Percentiles rank a stretch among this genome's conserved stretches.
Evolutionary conservation across 2,797 vertebrate species (phyloP).

Genomic region (Sebastes steindachneri): DNA sequence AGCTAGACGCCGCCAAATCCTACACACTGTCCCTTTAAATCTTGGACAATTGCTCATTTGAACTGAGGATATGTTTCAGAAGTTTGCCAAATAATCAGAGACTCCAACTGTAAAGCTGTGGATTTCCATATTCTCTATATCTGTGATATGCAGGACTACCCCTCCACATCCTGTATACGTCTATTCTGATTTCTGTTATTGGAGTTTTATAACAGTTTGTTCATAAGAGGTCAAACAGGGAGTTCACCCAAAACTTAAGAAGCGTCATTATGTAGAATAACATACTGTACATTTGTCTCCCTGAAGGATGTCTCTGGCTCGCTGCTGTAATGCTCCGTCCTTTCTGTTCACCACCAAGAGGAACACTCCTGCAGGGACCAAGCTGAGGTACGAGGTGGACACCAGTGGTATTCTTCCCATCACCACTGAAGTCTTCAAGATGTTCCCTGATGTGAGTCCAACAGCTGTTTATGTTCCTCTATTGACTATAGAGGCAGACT

Average conservation of each 20-base stretch:
- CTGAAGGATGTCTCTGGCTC: conserved; percentile 87
- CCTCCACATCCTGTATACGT: background rate
- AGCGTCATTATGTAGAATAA: no score
- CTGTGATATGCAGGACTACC: background rate
- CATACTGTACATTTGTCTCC: conserved; percentile 1
- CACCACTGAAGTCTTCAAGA: conserved; percentile 93
- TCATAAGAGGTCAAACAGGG: no score
- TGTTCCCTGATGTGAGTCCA: conserved; percentile 94
- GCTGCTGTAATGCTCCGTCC: conserved; percentile 96
- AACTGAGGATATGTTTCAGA: no score
- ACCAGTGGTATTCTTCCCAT: conserved; percentile 94
- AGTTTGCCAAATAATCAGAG: no score
- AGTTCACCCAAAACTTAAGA: no score
- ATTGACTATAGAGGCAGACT: background rate
- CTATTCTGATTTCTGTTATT: background rate
- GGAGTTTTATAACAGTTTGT: background rate
- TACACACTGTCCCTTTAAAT: no score
- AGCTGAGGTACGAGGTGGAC: conserved; percentile 97
- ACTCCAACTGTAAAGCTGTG: background rate
- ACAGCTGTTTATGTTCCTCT: background rate
- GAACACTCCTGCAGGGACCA: conserved; percentile 94
- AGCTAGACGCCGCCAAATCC: fast-evolving
- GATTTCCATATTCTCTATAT: background rate
- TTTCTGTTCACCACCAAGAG: conserved; percentile 98
- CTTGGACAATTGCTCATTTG: no score